Conservation (phyloP, 2,888 invertebrate genomes). For the Drosophila quinaria region DNA sequence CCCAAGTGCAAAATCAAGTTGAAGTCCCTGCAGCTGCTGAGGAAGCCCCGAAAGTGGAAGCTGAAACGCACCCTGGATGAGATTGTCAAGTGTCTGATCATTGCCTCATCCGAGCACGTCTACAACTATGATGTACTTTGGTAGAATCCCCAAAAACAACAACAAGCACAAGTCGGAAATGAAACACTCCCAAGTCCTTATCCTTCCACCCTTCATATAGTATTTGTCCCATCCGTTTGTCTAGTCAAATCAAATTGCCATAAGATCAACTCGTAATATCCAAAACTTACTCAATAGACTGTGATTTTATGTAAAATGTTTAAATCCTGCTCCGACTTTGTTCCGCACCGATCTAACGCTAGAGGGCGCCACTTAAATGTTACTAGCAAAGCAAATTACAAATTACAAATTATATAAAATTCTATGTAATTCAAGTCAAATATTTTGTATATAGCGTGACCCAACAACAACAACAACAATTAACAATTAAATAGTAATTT, state of each 20-base stretch:
- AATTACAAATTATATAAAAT: not conserved
- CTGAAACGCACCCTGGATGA: constrained; percentile 71
- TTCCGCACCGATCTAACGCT: constrained; percentile 15
- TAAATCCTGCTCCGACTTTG: constrained; percentile 17
- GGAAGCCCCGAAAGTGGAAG: constrained; percentile 81
- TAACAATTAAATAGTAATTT: constrained; percentile 48
- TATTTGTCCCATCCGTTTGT: constrained; percentile 44
- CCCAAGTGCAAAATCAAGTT: constrained; percentile 36
- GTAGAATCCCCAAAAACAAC: constrained; percentile 42
- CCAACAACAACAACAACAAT: constrained; percentile 4
- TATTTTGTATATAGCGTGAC: constrained; percentile 56
- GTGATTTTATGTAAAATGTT: constrained; percentile 60
- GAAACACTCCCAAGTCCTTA: not conserved
- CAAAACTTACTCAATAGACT: constrained; percentile 61
- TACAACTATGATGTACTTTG: constrained; percentile 73
- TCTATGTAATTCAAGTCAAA: constrained; percentile 6
- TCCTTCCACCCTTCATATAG: not conserved
- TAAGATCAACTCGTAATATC: constrained; percentile 33
- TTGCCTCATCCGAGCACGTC: constrained; percentile 73
- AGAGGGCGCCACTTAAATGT: constrained; percentile 46
- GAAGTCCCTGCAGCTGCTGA: constrained; percentile 61
- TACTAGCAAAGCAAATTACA: constrained; percentile 12
- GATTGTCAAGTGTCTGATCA: constrained; percentile 69
- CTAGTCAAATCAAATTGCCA: constrained; percentile 73
- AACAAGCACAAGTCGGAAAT: constrained; percentile 19